Evolutionary conservation across 2,888 invertebrate species (phyloP), one percentile per base, ranked within the genome.

Genomic region (Hedychridium roseum): DNA sequence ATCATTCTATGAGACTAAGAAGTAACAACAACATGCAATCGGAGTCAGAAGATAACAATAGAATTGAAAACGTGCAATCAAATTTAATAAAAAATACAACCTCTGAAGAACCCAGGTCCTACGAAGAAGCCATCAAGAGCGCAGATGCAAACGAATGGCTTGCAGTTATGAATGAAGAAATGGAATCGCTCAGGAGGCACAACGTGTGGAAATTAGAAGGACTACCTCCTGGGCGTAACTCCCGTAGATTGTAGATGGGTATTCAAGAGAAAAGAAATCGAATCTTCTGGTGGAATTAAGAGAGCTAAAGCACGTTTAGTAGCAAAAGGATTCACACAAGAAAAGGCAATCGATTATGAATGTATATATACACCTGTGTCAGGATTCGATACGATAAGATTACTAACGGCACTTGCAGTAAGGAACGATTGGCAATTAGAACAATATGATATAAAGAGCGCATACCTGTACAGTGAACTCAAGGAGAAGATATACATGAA

Each of bases 371-470:
- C n/a, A n/a, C n/a, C n/a, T n/a, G n/a, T n/a, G n/a, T n/a, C n/a
- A n/a, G n/a, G n/a, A n/a, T n/a, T n/a, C n/a, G n/a, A n/a, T n/a
- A n/a, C 52, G 0, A 46, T 50, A 12, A 26, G 59, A 0, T 16
- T 55, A 14, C 32, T 63, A 9, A 20, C 54, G 0, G 60, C 54
- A 17, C 43, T 21, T 3, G 12, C 50, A 2, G 56, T 59, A 50
- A 60, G 11, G 38, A 36, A 7, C 52, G 53, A 50, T 6, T n/a
- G n/a, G n/a, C n/a, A 50, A 2, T 39, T 55, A 0, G 54, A 60
- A 21, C 59, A 64, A 26, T 57, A 41, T 30, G 63, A 60, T 27
- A 57, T 60, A 0, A 43, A 54, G 56, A n/a, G n/a, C n/a, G n/a
- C n/a, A n/a, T n/a, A n/a, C n/a, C n/a, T n/a, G n/a, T n/a, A n/a